Evolutionary conservation across 2,888 invertebrate species (phyloP).

Genomic region (Lithodes maja): DNA sequence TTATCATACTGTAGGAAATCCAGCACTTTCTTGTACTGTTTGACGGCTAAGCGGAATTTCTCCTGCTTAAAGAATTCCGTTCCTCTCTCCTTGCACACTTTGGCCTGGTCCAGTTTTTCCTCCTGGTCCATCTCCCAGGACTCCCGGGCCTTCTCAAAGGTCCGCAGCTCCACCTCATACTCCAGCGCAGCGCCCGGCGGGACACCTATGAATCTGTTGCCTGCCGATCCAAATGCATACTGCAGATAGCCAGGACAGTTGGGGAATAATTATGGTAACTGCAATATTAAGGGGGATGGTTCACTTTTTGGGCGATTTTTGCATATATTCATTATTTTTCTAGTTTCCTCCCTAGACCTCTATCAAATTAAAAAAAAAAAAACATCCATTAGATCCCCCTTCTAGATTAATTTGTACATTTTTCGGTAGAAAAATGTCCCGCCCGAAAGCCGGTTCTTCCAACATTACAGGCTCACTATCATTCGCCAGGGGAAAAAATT

Average conservation of each 20-base stretch:
- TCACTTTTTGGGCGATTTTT: too few species aligned
- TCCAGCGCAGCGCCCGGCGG: constrained; percentile 86
- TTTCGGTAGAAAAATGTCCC: too few species aligned
- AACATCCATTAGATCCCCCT: too few species aligned
- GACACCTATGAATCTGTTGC: constrained; percentile 83
- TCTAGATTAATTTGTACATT: too few species aligned
- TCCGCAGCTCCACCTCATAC: constrained; percentile 88
- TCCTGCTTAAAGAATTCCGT: constrained; percentile 89
- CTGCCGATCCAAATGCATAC: constrained; percentile 86
- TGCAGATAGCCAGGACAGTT: constrained; percentile 73
- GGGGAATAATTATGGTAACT: too few species aligned
- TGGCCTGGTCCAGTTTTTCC: constrained; percentile 88
- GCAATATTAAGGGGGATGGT: too few species aligned
- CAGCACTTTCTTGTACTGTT: constrained; percentile 88
- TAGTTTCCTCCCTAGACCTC: too few species aligned
- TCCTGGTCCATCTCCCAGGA: constrained; percentile 86
- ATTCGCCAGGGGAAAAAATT: too few species aligned
- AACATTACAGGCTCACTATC: too few species aligned
- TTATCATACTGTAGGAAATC: constrained; percentile 80
- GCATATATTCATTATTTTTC: too few species aligned
- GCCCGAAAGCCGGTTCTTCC: too few species aligned
- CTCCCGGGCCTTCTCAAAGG: constrained; percentile 87
- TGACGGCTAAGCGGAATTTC: constrained; percentile 86
- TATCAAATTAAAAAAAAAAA: too few species aligned
- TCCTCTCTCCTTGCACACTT: constrained; percentile 92